These are phyloP conservation scores for Drosophila pseudotalamancana DNA, from an alignment of 2,888 invertebrate genomes.

Conservation along the genomic window DNA sequence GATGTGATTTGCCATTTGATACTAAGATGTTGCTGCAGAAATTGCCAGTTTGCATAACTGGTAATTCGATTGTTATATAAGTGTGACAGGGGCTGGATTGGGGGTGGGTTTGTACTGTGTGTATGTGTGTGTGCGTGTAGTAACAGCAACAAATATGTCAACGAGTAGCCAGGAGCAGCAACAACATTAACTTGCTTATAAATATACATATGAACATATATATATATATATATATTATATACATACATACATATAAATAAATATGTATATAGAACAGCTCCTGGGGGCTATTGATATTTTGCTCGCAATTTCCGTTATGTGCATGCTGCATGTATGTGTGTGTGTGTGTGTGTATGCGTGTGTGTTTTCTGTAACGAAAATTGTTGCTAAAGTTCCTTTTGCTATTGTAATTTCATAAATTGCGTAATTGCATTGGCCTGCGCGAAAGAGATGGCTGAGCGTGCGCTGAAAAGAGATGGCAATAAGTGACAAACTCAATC, in stretches of 20 bases:
- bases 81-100: too few species aligned
- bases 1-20: constrained; percentile 58
- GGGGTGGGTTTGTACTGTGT: background rate
- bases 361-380: constrained; percentile 38
- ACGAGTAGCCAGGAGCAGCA: constrained; percentile 4
- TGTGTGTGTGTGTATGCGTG: constrained; percentile 14
- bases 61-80: constrained; percentile 63
- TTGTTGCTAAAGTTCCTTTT: constrained; percentile 58
- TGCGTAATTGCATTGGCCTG: constrained; percentile 62
- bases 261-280: constrained; percentile 24
- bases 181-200: constrained; percentile 30
- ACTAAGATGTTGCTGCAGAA: constrained; percentile 37
- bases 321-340: constrained; percentile 21
- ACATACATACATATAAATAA: too few species aligned
- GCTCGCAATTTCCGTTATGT: constrained; percentile 50
- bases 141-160: background rate
- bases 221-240: too few species aligned
- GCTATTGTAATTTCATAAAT: constrained; percentile 69
- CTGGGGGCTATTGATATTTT: constrained; percentile 41
- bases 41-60: constrained; percentile 62
- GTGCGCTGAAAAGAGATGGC: background rate
- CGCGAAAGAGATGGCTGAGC: background rate
- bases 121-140: background rate
- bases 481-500: constrained; percentile 46
- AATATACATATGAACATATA: too few species aligned